phyloP scores from a whole-genome alignment of 2,888 invertebrate genomes.

The Molanna angustata region DNA sequence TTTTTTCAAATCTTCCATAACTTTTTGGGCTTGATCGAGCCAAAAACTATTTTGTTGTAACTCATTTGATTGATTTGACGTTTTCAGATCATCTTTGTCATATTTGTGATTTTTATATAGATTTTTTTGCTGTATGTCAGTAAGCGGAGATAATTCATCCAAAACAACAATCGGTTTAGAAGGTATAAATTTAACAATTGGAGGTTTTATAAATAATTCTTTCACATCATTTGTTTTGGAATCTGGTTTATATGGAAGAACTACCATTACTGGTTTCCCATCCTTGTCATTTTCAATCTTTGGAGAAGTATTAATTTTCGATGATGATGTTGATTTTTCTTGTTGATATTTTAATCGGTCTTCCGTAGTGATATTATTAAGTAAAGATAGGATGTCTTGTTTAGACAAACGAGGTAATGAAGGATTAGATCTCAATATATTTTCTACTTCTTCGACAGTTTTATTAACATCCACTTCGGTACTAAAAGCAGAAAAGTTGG shows the following conservation, averaged over 20 bases:
- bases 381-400: constrained; percentile 63
- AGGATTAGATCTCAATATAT: constrained; percentile 58
- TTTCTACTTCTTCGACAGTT: constrained; percentile 67
- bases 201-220: constrained; percentile 65
- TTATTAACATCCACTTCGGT: constrained; percentile 20
- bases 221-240: constrained; percentile 56
- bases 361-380: constrained; percentile 62
- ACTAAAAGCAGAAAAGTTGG: constrained; percentile 11
- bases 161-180: constrained; percentile 10
- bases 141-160: constrained; percentile 4
- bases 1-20: constrained; percentile 19
- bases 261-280: constrained; percentile 60
- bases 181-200: constrained; percentile 57
- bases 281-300: constrained; percentile 36
- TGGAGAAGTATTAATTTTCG: constrained; percentile 30
- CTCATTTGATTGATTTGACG: constrained; percentile 5
- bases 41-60: constrained; percentile 15
- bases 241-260: constrained; percentile 61
- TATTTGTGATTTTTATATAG: constrained; percentile 39
- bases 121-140: constrained; percentile 7
- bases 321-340: constrained; percentile 7
- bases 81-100: constrained; percentile 34
- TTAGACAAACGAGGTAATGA: constrained; percentile 62
- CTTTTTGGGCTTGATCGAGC: constrained; percentile 18
- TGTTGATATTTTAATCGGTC: constrained; percentile 42